phyloP scores from a whole-genome alignment of 2,888 invertebrate species.

The Mechanitis mazaeus region DNA sequence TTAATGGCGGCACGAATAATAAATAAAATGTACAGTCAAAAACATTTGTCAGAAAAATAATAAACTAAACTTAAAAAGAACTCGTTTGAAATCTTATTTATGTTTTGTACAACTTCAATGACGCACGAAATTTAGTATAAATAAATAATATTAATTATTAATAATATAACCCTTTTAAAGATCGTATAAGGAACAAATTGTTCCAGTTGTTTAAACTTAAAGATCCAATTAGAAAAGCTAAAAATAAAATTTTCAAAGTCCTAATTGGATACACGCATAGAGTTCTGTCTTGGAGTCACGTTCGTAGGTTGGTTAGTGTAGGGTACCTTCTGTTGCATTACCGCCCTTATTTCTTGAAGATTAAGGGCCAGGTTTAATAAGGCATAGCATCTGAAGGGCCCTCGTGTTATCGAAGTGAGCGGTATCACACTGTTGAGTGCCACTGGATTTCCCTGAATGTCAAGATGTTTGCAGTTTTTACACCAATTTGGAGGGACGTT shows the following conservation, averaged over 20 bases:
- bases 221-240: slow-evolving; percentile 23
- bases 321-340: slow-evolving; percentile 9
- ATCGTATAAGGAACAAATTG: background rate
- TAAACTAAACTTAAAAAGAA: no score
- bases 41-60: background rate
- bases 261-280: slow-evolving; percentile 28
- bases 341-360: slow-evolving; percentile 3
- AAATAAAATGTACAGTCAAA: slow-evolving; percentile 3
- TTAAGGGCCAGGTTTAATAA: slow-evolving; percentile 26
- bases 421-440: slow-evolving; percentile 27
- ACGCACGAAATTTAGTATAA: no score
- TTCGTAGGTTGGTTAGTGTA: slow-evolving; percentile 22
- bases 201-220: slow-evolving; percentile 7
- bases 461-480: slow-evolving; percentile 27
- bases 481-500: slow-evolving; percentile 21
- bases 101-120: no score
- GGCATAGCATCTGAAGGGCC: slow-evolving; percentile 19
- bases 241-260: slow-evolving; percentile 24
- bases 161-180: no score
- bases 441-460: slow-evolving; percentile 29
- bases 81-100: no score
- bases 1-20: slow-evolving; percentile 14
- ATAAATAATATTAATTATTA: no score
- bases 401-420: slow-evolving; percentile 28
- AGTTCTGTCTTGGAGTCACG: slow-evolving; percentile 25